phyloP scores from a whole-genome alignment of 2,113 vertebrate genomes.

The Sorex araneus region DNA sequence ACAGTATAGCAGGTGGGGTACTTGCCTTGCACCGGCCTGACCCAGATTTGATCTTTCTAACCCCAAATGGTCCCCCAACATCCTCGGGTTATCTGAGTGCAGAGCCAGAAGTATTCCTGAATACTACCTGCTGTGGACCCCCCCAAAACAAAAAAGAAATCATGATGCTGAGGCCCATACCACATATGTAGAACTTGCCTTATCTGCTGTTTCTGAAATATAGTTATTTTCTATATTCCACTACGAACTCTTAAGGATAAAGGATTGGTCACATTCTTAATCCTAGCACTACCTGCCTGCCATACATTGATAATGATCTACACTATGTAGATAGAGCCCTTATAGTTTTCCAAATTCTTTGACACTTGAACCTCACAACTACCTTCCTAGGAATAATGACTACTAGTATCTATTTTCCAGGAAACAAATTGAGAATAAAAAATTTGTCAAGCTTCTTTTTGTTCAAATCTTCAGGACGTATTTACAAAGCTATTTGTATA shows the following conservation, averaged over 20 bases:
- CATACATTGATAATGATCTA: constrained; percentile 49
- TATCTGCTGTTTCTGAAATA: background rate
- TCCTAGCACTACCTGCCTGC: background rate
- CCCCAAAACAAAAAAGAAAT: too few species aligned
- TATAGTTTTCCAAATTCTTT: constrained; percentile 48
- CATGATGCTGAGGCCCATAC: background rate
- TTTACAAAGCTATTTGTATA: constrained; percentile 20
- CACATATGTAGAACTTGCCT: background rate
- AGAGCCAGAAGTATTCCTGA: background rate
- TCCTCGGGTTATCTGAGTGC: too few species aligned
- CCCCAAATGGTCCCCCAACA: too few species aligned
- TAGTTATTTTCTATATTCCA: constrained; percentile 25
- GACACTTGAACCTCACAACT: constrained; percentile 29
- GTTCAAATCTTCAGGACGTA: constrained; percentile 53
- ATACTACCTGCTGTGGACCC: background rate
- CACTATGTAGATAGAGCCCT: background rate
- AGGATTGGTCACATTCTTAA: background rate
- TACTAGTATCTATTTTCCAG: constrained; percentile 42
- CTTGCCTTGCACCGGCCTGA: too few species aligned
- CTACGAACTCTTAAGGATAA: constrained; percentile 37
- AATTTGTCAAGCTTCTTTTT: constrained; percentile 47
- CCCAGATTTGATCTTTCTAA: too few species aligned
- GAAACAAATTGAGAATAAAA: constrained; percentile 46
- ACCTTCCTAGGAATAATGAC: background rate
- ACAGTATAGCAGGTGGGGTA: too few species aligned